Conservation (phyloP, 2,888 invertebrate species). For the Macrostomum cliftonense region DNA sequence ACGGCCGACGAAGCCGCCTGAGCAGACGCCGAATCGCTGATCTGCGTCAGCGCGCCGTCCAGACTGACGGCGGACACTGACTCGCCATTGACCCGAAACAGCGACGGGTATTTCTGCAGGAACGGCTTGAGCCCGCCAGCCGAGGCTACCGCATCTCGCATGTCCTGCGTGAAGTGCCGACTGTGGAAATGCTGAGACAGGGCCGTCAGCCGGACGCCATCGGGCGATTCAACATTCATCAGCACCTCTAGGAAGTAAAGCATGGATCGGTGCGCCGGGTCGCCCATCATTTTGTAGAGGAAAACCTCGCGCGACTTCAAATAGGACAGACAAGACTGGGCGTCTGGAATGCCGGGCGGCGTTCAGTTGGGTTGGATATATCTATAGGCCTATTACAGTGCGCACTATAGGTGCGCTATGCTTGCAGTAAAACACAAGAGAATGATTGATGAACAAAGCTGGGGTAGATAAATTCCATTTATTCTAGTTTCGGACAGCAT, state of each 20-base stretch:
- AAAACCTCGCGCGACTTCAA: constrained; percentile 13
- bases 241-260: constrained; percentile 94
- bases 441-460: too few species aligned
- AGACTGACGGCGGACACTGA: constrained; percentile 11
- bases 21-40: constrained; percentile 2
- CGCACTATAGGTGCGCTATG: too few species aligned
- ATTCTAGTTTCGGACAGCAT: too few species aligned
- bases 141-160: constrained; percentile 55
- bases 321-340: constrained; percentile 4
- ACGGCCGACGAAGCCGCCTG: constrained; percentile 17
- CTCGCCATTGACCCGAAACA: constrained; percentile 71
- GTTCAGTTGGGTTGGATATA: too few species aligned
- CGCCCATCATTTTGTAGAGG: constrained; percentile 28
- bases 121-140: constrained; percentile 79
- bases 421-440: too few species aligned
- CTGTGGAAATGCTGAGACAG: constrained; percentile 54
- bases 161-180: constrained; percentile 93
- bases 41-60: constrained; percentile 13
- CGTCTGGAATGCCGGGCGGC: too few species aligned
- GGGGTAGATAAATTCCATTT: too few species aligned
- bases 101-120: constrained; percentile 77
- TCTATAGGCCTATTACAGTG: too few species aligned
- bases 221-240: constrained; percentile 72
- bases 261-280: constrained; percentile 42
- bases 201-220: constrained; percentile 55